These are phyloP conservation scores for Petrophora chlorosata DNA, from an alignment of 2,888 invertebrate genomes.

Conservation along the genomic window DNA sequence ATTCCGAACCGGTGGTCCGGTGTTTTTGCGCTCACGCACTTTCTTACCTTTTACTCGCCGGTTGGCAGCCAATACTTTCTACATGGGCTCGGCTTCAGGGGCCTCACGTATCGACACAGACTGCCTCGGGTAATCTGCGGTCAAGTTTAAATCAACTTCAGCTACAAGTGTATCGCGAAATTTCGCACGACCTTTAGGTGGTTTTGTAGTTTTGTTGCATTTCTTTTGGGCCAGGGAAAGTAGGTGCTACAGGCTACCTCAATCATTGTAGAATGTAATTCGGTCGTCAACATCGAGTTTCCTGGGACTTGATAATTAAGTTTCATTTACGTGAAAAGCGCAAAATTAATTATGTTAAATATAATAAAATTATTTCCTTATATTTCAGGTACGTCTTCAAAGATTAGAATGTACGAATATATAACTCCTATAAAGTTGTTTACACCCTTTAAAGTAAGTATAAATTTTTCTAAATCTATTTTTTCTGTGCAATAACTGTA, in stretches of 20 bases:
- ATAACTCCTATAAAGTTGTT: too few species aligned
- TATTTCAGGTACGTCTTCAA: slow-evolving; percentile 19
- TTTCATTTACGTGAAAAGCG: background rate
- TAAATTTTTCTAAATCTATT: too few species aligned
- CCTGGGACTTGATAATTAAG: background rate
- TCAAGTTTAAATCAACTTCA: slow-evolving; percentile 31
- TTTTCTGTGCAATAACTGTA: background rate
- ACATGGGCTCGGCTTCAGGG: slow-evolving; percentile 42
- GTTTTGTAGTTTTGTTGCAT: slow-evolving; percentile 21
- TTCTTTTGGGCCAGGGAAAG: slow-evolving; percentile 25
- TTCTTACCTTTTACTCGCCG: slow-evolving; percentile 64
- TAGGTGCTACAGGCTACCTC: slow-evolving; percentile 13
- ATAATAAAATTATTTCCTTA: background rate
- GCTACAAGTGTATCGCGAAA: slow-evolving; percentile 23
- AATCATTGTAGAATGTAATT: slow-evolving; percentile 3
- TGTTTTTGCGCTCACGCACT: slow-evolving; percentile 73
- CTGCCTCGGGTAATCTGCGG: slow-evolving; percentile 22
- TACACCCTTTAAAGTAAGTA: too few species aligned
- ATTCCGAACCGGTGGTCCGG: slow-evolving; percentile 60
- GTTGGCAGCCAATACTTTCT: slow-evolving; percentile 59
- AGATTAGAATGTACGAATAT: background rate
- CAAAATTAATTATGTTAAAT: slow-evolving; percentile 1
- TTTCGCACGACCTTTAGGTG: slow-evolving; percentile 25
- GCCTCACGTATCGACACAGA: slow-evolving; percentile 46
- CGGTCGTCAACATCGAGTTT: background rate